phyloP scores from a whole-genome alignment of 2,113 vertebrate species.

The Monopterus albus region DNA sequence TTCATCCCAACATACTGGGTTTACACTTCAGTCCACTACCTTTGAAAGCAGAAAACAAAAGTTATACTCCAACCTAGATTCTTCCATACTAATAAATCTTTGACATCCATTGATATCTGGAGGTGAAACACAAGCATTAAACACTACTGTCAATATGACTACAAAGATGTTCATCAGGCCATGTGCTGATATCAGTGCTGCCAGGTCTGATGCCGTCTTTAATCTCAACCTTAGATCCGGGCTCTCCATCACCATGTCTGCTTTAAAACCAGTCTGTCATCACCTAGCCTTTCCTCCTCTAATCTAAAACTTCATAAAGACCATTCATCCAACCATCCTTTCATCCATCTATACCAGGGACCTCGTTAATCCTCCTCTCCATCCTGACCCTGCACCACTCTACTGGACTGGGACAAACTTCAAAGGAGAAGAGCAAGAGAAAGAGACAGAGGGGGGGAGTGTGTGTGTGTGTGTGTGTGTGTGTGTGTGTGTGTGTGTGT shows the following conservation, averaged over 20 bases:
- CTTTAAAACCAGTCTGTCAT: slow-evolving; percentile 63
- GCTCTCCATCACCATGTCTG: slow-evolving; percentile 57
- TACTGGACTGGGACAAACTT: slow-evolving; percentile 77
- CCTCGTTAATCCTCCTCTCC: slow-evolving; percentile 79
- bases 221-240: slow-evolving; percentile 69
- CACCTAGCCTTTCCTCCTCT: slow-evolving; percentile 73
- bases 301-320: slow-evolving; percentile 79
- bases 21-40: neutral
- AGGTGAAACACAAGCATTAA: slow-evolving; percentile 17
- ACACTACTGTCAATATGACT: slow-evolving; percentile 20
- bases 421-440: slow-evolving; percentile 57
- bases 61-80: neutral
- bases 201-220: slow-evolving; percentile 58
- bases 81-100: neutral
- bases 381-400: slow-evolving; percentile 75
- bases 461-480: slow-evolving; percentile 10
- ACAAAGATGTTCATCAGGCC: slow-evolving; percentile 10
- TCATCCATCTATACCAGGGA: slow-evolving; percentile 74
- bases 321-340: slow-evolving; percentile 79
- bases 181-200: slow-evolving; percentile 25
- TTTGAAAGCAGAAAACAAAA: neutral
- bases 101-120: neutral
- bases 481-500: neutral
- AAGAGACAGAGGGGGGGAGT: slow-evolving; percentile 1
- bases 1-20: neutral